Evolutionary conservation across 2,113 vertebrate genomes (phyloP).

Genomic region (Psammodynastes pulverulentus): DNA sequence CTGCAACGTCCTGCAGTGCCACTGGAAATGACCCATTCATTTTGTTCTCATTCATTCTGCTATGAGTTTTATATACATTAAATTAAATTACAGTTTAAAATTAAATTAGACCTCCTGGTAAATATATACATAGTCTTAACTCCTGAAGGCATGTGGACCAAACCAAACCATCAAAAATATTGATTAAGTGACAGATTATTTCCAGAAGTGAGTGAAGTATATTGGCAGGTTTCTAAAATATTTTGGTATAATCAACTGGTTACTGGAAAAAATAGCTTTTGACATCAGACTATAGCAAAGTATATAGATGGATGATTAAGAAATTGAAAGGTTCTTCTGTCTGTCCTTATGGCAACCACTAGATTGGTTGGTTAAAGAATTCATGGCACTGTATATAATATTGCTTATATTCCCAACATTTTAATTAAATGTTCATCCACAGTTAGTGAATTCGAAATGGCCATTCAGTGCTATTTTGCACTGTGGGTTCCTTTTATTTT

Average conservation of each 20-base stretch:
- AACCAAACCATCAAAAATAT: neutral
- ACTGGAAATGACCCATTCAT: too few relatives aligned
- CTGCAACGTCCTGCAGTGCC: too few relatives aligned
- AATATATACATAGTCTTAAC: neutral
- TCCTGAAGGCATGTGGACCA: slow-evolving; percentile 1
- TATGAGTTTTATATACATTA: neutral
- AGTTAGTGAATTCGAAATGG: neutral
- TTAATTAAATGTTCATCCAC: neutral
- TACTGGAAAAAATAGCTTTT: slow-evolving; percentile 1
- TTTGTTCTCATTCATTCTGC: neutral
- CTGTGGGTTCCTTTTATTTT: neutral
- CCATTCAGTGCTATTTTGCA: neutral
- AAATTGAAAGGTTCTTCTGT: neutral
- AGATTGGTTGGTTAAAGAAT: neutral
- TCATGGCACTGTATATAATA: too few relatives aligned
- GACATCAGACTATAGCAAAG: neutral
- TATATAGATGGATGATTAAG: neutral
- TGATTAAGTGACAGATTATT: slow-evolving; percentile 9
- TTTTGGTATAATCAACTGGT: neutral
- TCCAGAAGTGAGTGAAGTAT: neutral
- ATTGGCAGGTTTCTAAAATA: slow-evolving; percentile 10
- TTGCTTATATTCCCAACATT: neutral
- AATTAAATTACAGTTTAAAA: neutral
- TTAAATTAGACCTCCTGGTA: neutral
- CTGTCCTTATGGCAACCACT: neutral